Percentiles rank a stretch among this genome's conserved stretches.
Evolutionary conservation across 2,888 invertebrate species (phyloP).

Genomic region (Lordiphosa andalusiaca): DNA sequence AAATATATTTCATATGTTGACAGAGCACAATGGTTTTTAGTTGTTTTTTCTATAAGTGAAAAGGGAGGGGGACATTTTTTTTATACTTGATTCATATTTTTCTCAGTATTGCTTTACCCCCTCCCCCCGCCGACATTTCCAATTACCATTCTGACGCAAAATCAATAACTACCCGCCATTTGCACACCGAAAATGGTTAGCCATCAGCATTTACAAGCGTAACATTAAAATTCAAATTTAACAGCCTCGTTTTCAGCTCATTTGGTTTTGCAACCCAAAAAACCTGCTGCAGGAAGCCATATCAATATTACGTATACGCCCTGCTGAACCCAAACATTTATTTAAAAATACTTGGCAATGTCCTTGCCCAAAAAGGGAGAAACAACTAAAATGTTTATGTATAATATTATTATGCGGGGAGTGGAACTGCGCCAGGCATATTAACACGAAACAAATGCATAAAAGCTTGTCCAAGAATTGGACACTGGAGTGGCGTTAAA

Average conservation of each 20-base stretch:
- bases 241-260: slow-evolving; percentile 57
- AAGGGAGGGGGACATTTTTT: no score
- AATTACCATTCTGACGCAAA: slow-evolving; percentile 2
- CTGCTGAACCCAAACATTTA: slow-evolving; percentile 47
- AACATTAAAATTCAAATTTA: slow-evolving; percentile 54
- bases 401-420: slow-evolving; percentile 8
- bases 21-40: no score
- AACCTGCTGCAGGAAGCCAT: slow-evolving; percentile 13
- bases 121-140: not conserved
- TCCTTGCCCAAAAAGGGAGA: slow-evolving; percentile 57
- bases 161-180: slow-evolving; percentile 34
- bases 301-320: slow-evolving; percentile 60
- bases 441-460: slow-evolving; percentile 69
- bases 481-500: slow-evolving; percentile 60
- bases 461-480: slow-evolving; percentile 38
- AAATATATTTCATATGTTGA: no score
- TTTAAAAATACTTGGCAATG: slow-evolving; percentile 54
- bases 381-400: slow-evolving; percentile 26
- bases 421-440: slow-evolving; percentile 34
- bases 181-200: slow-evolving; percentile 32
- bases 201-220: slow-evolving; percentile 41
- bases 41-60: no score
- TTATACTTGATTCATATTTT: not conserved
- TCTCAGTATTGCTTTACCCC: not conserved
- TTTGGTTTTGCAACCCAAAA: slow-evolving; percentile 31